phyloP scores from a whole-genome alignment of 2,113 vertebrate genomes.

The Girardinichthys multiradiatus region DNA sequence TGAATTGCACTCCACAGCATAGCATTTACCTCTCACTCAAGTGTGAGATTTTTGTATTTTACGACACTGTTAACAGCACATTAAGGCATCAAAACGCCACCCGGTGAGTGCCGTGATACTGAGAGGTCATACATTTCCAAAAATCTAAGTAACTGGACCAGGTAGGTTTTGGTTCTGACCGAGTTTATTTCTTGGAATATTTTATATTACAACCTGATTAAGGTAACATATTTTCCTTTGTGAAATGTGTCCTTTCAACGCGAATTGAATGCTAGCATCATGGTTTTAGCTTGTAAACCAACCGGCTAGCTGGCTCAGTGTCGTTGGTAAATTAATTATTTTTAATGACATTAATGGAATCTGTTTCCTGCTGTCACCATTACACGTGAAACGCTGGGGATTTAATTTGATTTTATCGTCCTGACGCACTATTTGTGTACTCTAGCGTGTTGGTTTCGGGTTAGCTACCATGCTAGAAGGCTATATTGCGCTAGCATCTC shows the following conservation, averaged over 20 bases:
- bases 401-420: accelerated
- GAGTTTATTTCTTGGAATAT: neutral
- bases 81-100: slow-evolving; percentile 35
- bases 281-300: slow-evolving; percentile 32
- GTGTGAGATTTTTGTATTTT: neutral
- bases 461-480: slow-evolving; percentile 16
- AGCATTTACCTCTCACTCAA: neutral
- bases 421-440: no score
- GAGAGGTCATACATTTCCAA: slow-evolving; percentile 70
- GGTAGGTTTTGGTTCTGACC: slow-evolving; percentile 35
- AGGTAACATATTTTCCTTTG: neutral
- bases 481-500: slow-evolving; percentile 29
- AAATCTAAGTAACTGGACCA: slow-evolving; percentile 9
- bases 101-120: slow-evolving; percentile 58
- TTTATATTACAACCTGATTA: neutral
- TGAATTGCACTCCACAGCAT: neutral
- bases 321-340: slow-evolving; percentile 3
- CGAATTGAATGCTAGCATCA: slow-evolving; percentile 2
- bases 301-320: slow-evolving; percentile 3
- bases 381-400: accelerated
- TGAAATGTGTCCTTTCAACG: neutral
- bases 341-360: neutral
- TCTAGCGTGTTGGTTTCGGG: neutral
- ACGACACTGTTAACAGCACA: accelerated
- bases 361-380: neutral